Base-by-base conservation (phyloP, 2,797 vertebrate genomes). In the Lates japonicus region DNA sequence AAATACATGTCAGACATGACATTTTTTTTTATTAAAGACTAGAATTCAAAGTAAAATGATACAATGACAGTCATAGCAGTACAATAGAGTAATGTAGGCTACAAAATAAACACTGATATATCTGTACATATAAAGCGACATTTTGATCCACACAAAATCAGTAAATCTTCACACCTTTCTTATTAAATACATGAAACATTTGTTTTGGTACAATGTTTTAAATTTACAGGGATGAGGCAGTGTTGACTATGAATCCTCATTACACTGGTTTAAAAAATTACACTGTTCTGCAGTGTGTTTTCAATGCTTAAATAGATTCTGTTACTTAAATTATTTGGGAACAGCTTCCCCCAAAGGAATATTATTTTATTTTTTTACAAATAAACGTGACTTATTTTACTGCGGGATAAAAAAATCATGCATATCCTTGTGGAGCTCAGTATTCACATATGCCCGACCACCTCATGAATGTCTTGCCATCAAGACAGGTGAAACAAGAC, bases 381-480 rank as follows among this genome's bases (percentile, higher is more conserved):
- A 57, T 33, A 49, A 12, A 66, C 14, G 57, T 19, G 5, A 14
- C 73, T 88, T 90, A 51, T 88, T 85, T 55, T 4, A 37, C 5
- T 90, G 87, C 0, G 96, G 95, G 85, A 99, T 96, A 71, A 99
- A 99, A 20, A 95, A 39, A 13, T 98, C 98, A 0, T 99, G 98
- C 90, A 99, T 94, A 58, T 98, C 97, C 82, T 95, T 88, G 37
- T 96, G 93, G 69, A 99, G 76, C 16, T 95, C 93, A 4, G 83
- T 84, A 3, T 93, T 88, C 14, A 99, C 70, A 0, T 71, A 89
- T 1, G 97, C 97, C 2, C 97, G 95, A n/a, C 97, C 5, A 97
- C 61, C 88, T 99, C 98, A 75, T 94, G 33, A 99, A 97, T 0
- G 95, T 97, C 91, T 88, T 96, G 76, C 94, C 98, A 81, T 99